Evolutionary conservation across 2,888 invertebrate genomes (phyloP).

Genomic region (Marasmarcha lunaedactyla): DNA sequence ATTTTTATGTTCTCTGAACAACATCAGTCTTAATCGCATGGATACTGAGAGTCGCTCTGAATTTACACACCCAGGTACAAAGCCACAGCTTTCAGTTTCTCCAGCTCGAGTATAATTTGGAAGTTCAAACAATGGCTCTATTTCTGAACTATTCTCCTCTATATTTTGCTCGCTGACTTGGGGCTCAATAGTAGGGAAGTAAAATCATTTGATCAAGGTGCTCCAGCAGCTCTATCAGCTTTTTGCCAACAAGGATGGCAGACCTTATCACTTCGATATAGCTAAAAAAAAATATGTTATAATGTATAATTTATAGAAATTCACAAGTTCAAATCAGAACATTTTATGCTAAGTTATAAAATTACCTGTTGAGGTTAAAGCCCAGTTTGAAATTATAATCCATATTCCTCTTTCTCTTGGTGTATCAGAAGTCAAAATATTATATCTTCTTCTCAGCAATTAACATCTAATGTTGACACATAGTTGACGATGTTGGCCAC

Average conservation of each 20-base stretch:
- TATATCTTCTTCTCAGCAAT: neutral
- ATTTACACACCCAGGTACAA: too few relatives aligned
- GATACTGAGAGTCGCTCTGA: neutral
- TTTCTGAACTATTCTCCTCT: neutral
- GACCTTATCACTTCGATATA: neutral
- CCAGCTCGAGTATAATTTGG: neutral
- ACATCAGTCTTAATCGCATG: neutral
- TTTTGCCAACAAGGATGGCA: neutral
- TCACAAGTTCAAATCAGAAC: too few relatives aligned
- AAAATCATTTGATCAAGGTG: neutral
- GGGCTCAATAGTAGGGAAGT: too few relatives aligned
- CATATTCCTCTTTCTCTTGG: too few relatives aligned
- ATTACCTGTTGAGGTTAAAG: neutral
- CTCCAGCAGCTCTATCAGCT: neutral
- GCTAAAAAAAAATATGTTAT: too few relatives aligned
- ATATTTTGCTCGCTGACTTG: neutral
- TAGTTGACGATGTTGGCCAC: neutral
- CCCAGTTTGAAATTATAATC: too few relatives aligned
- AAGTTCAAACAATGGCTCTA: neutral
- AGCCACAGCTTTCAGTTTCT: too few relatives aligned
- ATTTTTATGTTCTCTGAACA: neutral
- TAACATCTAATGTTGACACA: neutral
- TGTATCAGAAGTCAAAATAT: too few relatives aligned
- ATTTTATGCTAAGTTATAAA: too few relatives aligned
- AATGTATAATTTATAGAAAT: too few relatives aligned